These are phyloP conservation scores for Drosophila willistoni DNA, from an alignment of 1,140 invertebrate species.

Conservation along the genomic window DNA sequence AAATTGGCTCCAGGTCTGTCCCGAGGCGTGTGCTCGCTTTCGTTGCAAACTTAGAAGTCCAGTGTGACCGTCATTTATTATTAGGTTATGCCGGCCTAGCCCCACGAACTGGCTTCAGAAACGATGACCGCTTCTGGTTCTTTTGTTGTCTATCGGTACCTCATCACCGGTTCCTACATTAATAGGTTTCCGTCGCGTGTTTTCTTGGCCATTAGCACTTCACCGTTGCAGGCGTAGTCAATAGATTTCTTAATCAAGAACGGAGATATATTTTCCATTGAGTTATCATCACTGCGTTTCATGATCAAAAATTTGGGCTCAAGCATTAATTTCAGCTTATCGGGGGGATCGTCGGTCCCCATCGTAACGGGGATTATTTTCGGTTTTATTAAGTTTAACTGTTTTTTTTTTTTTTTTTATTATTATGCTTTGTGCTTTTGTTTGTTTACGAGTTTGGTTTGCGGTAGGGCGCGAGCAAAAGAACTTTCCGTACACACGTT, in stretches of 20 bases:
- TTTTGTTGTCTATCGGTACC: no score
- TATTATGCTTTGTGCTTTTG: background rate
- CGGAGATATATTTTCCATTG: background rate
- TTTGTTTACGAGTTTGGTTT: constrained; percentile 4
- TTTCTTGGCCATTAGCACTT: no score
- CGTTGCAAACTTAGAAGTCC: no score
- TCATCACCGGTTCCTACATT: no score
- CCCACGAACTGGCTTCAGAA: no score
- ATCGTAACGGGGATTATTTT: constrained; percentile 3
- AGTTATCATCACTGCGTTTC: no score
- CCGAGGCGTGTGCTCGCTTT: no score
- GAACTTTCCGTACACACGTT: constrained; percentile 1
- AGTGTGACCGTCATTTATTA: no score
- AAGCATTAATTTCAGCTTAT: constrained; percentile 4
- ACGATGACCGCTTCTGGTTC: no score
- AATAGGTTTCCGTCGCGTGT: no score
- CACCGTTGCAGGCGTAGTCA: constrained; percentile 12
- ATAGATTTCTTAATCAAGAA: constrained; percentile 9
- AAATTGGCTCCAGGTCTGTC: no score
- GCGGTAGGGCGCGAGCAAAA: background rate
- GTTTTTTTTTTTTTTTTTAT: background rate
- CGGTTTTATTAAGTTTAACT: background rate
- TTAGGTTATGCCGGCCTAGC: no score
- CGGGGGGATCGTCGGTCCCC: constrained; percentile 9
- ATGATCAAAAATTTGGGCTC: constrained; percentile 16